Base-by-base conservation (phyloP, 2,113 vertebrate species). In the Salvator merianae region DNA sequence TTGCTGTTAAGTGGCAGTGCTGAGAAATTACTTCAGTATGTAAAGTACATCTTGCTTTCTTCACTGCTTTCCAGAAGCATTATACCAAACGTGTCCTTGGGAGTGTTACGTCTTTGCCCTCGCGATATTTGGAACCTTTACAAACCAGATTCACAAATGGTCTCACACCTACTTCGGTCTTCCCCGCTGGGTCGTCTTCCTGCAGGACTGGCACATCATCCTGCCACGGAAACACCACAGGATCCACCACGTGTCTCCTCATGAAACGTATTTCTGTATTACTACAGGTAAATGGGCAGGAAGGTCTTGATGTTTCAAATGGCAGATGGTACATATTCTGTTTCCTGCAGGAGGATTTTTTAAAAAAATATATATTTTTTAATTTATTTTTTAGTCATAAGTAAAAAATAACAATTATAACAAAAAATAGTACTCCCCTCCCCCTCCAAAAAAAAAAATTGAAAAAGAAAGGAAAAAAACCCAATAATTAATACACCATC, bases 131-230 rank as follows among this genome's bases (percentile, higher is more conserved):
- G 96, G 97, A 79, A 99, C 98, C 43, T 97, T 99, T 78, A 99
- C 99, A 40, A 99, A 99, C 96, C 99, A 99, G 96, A 99, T 99
- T 94, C 99, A 99, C 96, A 99, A 99, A 95, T 99, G 99, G 99
- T 99, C 99, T 0, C 99, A 99, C 94, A 99, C 98, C 0, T 99
- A 99, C 93, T 98, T 97, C 0, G 99, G 99, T 87, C 97, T 99
- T 74, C 98, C 98, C 0, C 83, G 91, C 74, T 99, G 97, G 98
- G 99, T 99, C 5, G 81, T 93, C 9, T 82, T 99, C 78, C 97
- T 99, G 0, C 99, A 99, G 94, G 97, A 99, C 94, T 98, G 95
- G 93, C 98, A 99, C 62, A n/a, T 99, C 90, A 98, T 99, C 93
- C 96, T 99, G 38, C 99, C 99, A 0, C 94, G 98, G 71, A 99